Percentiles rank a stretch among this genome's conserved stretches.
Evolutionary conservation across 2,113 vertebrate genomes (phyloP).

Genomic region (Pagrus major): DNA sequence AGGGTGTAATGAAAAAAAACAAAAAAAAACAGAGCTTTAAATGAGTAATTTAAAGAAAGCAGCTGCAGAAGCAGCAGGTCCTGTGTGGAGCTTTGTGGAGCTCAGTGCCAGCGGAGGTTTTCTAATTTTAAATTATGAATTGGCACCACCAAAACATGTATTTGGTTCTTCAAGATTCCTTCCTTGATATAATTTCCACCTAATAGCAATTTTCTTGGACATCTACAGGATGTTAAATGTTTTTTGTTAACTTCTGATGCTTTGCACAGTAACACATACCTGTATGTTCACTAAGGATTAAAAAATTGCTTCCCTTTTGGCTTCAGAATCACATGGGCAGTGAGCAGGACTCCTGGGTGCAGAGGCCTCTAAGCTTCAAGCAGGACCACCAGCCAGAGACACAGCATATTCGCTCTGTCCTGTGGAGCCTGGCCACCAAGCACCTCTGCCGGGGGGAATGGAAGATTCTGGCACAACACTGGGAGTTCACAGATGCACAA

Average conservation of each 20-base stretch:
- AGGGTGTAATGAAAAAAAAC: no score
- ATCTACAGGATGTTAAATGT: not conserved
- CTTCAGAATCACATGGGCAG: conserved; percentile 83
- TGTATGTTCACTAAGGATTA: not conserved
- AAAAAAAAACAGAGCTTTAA: no score
- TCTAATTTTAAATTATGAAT: no score
- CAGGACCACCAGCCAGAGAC: conserved; percentile 90
- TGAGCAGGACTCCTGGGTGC: conserved; percentile 72
- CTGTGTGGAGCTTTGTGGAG: no score
- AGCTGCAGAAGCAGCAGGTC: no score
- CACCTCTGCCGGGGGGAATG: conserved; percentile 88
- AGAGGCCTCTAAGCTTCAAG: conserved; percentile 87
- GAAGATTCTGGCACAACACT: conserved; percentile 90
- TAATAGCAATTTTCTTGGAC: no score
- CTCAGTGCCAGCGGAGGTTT: no score
- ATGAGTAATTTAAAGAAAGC: no score
- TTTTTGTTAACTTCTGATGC: not conserved
- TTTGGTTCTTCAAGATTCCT: no score
- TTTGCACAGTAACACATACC: not conserved
- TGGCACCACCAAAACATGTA: no score
- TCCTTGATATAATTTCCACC: no score
- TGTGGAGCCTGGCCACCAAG: conserved; percentile 90
- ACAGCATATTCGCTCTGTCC: conserved; percentile 87
- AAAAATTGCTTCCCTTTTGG: not conserved
- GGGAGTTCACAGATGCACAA: conserved; percentile 91